Evolutionary conservation across 2,888 invertebrate genomes (phyloP).

Genomic region (Germaria angustata): DNA sequence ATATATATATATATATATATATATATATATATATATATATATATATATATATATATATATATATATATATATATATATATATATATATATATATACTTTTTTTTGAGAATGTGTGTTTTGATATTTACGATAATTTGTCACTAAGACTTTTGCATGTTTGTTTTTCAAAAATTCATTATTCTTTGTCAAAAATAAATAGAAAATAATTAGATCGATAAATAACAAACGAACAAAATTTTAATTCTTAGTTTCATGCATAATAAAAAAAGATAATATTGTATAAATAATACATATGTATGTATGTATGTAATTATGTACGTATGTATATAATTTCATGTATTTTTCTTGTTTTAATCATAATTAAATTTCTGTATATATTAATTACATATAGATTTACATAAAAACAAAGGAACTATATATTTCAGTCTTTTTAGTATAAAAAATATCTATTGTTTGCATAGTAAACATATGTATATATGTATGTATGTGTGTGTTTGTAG

Average conservation of each 20-base stretch:
- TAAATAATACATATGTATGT: not conserved
- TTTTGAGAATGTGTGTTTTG: too few species aligned
- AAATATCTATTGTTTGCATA: constrained; percentile 74
- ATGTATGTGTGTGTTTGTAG: constrained; percentile 47
- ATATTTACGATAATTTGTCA: too few species aligned
- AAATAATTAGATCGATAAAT: not conserved
- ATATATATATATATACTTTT: too few species aligned
- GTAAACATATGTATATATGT: constrained; percentile 61
- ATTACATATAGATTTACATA: constrained; percentile 76
- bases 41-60: too few species aligned
- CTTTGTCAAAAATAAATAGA: not conserved
- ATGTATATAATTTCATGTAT: constrained; percentile 30
- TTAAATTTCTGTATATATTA: constrained; percentile 37
- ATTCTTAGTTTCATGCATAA: constrained; percentile 30
- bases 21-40: too few species aligned
- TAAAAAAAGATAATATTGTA: constrained; percentile 20
- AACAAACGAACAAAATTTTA: too few species aligned
- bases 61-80: too few species aligned
- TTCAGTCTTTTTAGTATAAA: constrained; percentile 80
- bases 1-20: too few species aligned
- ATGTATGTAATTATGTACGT: not conserved
- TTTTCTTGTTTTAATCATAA: constrained; percentile 65
- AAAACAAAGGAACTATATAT: constrained; percentile 81
- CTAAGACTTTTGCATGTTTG: too few species aligned
- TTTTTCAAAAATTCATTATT: too few species aligned